Base-by-base conservation (phyloP, 2,797 vertebrate species). In the Catharus ustulatus region DNA sequence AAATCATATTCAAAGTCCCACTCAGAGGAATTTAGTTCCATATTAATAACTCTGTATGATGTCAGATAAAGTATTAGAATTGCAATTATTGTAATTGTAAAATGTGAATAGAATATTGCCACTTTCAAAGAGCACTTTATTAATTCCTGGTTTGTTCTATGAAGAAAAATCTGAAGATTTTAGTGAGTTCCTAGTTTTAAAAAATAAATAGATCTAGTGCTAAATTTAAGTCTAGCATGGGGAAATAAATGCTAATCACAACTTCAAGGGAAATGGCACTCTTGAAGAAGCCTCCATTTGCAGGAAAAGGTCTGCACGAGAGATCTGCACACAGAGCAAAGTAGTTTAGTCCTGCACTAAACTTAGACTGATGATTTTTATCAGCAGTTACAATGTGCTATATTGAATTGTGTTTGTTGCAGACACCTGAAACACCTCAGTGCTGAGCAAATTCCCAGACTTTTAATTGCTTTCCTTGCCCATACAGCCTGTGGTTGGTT, bases 401-500 rank as follows among this genome's bases (percentile, higher is more conserved):
- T 30, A 3, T 1, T 48, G 49, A 68, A 40, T 5, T 84, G 32
- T 16, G 29, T 59, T 82, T 51, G 30, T 61, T 75, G 27, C 32
- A 43, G 52, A 40, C 36, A 15, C 11, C 48, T 52, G 45, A 55
- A 64, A 26, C 66, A 42, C 43, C 66, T 66, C 59, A 38, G 27
- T 11, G 40, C 46, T 49, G 23, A 67, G 52, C 24, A 84, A 11
- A 71, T 59, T 38, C 17, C 11, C 57, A 45, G 40, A 21, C 10
- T n/a, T 32, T 8, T 15, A 17, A 1, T 10, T 32, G 59, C 40
- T 69, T 57, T 63, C 61, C 52, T 27, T 88, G 42, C 64, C 36
- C 2, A 0, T 27, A 43, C 20, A 80, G 40, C 40, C 45, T 40
- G 0, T 1, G 4, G 11, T 20, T n/a, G 55, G 62, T 90, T 77